Evolutionary conservation across 2,888 invertebrate genomes (phyloP).

Genomic region (Oxystoma pomonae): DNA sequence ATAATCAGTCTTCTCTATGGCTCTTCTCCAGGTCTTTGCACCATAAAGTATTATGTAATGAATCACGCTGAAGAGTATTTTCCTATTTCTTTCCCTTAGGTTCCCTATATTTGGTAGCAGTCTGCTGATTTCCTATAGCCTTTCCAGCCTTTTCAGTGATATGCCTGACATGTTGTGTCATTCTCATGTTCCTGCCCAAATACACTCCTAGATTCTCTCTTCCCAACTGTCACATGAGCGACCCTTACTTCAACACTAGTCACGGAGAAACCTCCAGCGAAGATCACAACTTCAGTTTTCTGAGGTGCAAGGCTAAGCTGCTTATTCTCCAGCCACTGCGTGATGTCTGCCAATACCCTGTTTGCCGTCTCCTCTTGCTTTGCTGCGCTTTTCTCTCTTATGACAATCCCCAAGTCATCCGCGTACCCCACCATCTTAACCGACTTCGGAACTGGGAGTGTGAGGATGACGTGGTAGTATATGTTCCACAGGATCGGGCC

Average conservation of each 20-base stretch:
- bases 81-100: constrained; percentile 4
- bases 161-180: constrained; percentile 1
- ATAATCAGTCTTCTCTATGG: constrained; percentile 4
- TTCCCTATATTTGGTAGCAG: constrained; percentile 10
- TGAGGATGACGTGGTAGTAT: constrained; percentile 9
- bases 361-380: not conserved
- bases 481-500: constrained; percentile 6
- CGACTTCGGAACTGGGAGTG: not conserved
- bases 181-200: not conserved
- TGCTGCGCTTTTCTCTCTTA: constrained; percentile 1
- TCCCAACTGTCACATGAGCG: not conserved
- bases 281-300: constrained; percentile 18
- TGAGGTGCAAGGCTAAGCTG: constrained; percentile 10
- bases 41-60: constrained; percentile 10
- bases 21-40: constrained; percentile 8
- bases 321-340: constrained; percentile 4
- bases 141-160: constrained; percentile 2
- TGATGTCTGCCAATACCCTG: not conserved
- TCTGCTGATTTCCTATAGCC: not conserved
- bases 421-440: constrained; percentile 3
- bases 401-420: constrained; percentile 11
- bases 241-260: not conserved
- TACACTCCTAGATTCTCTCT: constrained; percentile 8
- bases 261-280: constrained; percentile 7
- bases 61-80: not conserved